Conservation (phyloP, 2,113 vertebrate species). For the Chinchilla lanigera region DNA sequence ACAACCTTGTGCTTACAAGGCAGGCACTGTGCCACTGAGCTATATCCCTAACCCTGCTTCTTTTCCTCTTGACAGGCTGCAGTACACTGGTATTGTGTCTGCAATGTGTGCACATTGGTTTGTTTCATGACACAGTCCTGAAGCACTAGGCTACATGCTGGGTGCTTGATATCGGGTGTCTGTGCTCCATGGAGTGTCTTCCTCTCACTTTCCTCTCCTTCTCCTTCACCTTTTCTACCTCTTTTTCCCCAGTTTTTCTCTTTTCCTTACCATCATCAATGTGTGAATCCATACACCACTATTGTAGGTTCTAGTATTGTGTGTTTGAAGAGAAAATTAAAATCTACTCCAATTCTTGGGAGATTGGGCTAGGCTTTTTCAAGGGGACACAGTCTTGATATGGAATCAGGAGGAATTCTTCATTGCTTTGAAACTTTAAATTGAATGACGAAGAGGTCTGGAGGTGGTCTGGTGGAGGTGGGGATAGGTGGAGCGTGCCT, state of each 20-base stretch:
- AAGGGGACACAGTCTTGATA: neutral
- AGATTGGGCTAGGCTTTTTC: neutral
- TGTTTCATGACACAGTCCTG: too few species aligned
- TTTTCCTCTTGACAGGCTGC: neutral
- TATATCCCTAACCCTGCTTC: too few species aligned
- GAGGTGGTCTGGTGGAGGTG: neutral
- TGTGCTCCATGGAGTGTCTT: neutral
- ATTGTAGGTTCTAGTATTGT: neutral
- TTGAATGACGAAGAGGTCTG: neutral
- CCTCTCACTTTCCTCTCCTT: neutral
- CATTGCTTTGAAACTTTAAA: neutral
- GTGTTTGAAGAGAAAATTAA: neutral
- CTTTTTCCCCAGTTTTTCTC: neutral
- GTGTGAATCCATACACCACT: neutral
- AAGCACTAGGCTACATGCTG: neutral
- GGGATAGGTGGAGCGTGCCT: neutral
- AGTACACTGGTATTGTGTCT: fast-evolving
- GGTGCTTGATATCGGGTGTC: too few species aligned
- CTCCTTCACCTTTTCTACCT: neutral
- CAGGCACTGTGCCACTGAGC: too few species aligned
- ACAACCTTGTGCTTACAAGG: too few species aligned
- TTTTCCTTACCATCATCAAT: neutral
- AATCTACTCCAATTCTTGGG: neutral
- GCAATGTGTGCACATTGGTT: fast-evolving
- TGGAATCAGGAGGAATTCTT: neutral